These are phyloP conservation scores for Hexactinellida sp. DNA, from an alignment of 37 sponge, comb jelly and placozoan species.

Conservation along the genomic window DNA sequence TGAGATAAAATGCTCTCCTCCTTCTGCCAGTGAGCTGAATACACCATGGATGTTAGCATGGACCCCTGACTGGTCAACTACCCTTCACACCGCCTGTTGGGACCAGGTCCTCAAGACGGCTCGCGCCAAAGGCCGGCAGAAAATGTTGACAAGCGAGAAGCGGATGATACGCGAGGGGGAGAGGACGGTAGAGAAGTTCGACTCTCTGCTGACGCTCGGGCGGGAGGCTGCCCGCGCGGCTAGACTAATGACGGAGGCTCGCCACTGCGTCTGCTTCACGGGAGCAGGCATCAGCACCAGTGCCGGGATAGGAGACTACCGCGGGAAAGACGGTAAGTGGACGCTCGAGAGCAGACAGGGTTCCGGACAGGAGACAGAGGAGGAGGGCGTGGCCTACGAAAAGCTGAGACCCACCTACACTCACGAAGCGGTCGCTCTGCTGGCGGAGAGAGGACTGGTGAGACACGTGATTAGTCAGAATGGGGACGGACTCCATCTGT, in stretches of 20 bases:
- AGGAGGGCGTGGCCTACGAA: conserved; percentile 60
- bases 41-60: neutral
- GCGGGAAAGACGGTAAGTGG: conserved; percentile 60
- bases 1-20: neutral
- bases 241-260: conserved; percentile 5
- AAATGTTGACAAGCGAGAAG: conserved; percentile 25
- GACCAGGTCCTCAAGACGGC: conserved; percentile 22
- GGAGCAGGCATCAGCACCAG: conserved; percentile 58
- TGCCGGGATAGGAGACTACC: conserved; percentile 56
- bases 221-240: conserved; percentile 25
- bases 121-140: conserved; percentile 23
- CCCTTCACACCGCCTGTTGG: conserved; percentile 43
- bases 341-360: conserved; percentile 33
- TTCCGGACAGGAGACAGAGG: neutral
- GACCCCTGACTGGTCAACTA: conserved; percentile 16
- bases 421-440: conserved; percentile 47
- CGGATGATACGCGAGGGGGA: conserved; percentile 33
- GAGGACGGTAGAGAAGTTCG: conserved; percentile 40
- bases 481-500: conserved; percentile 57
- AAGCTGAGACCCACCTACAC: conserved; percentile 62
- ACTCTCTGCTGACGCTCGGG: conserved; percentile 14
- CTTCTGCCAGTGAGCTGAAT: neutral
- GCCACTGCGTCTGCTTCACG: conserved; percentile 40
- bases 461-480: conserved; percentile 64
- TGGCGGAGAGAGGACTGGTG: conserved; percentile 46